Evolutionary conservation across 2,888 invertebrate genomes (phyloP), one percentile per base, ranked within the genome.

Genomic region (Drosophila picticornis): DNA sequence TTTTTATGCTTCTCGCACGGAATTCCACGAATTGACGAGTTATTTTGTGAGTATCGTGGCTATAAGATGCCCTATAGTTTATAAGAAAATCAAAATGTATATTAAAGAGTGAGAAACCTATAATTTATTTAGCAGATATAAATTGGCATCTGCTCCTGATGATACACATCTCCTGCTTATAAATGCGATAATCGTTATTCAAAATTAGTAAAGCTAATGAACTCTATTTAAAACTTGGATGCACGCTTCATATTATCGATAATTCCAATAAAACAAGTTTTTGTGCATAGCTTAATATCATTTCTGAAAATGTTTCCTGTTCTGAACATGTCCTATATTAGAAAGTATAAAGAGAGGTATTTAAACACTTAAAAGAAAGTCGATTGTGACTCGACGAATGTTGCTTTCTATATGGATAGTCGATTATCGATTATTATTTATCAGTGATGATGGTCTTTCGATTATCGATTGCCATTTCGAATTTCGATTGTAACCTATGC

Each of bases 11-110:
- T 55, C 72, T 68, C 70, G 58, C 73, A 58, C 32, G 19, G 55
- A 80, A 67, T 81, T 77, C 81, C 55, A 22, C 67, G 83, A 80
- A 82, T 77, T 72, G 66, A 78, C 34, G 66, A 48, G 52, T 1
- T 25, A 13, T 46, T 51, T 51, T 9, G 19, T 3, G 29, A 16
- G 5, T 38, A 25, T 46, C 2, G 4, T 9, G 1, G 22, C 66
- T 29, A 7, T 0, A 4, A 38, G 50, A 61, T 77, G 59, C 71
- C 75, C 71, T 56, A 25, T 11, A 51, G 3, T 0, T 25, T 22
- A 19, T 4, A 36, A 25, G 9, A 9, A 9, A 16, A 34, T 34
- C 5, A 5, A 2, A 16, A 13, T 34, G 13, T 34, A 13, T 34
- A 13, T 34, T 34, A 34, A 34, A 34, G 13, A 13, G 7, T 34